Conservation (phyloP, 1,140 invertebrate genomes). For the Polyergus mexicanus region DNA sequence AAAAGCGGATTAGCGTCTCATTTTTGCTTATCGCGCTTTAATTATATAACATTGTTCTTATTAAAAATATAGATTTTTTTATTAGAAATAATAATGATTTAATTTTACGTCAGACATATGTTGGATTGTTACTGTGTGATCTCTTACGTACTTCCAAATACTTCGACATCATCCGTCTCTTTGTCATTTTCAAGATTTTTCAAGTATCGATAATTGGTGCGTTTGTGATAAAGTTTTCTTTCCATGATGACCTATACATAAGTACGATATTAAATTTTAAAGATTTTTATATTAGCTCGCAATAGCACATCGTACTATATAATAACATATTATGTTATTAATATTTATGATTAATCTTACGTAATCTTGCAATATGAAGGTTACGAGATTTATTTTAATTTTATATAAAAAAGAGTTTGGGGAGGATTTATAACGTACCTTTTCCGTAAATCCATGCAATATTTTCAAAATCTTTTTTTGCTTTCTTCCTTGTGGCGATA, state of each 20-base stretch:
- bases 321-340: background rate
- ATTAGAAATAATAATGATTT: no score
- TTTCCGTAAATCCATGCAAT: conserved; percentile 90
- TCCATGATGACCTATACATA: conserved; percentile 74
- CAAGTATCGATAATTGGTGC: conserved; percentile 62
- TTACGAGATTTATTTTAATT: background rate
- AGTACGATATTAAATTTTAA: background rate
- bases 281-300: background rate
- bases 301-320: background rate
- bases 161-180: background rate
- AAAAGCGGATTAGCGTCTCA: background rate
- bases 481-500: conserved; percentile 83
- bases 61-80: background rate
- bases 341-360: background rate
- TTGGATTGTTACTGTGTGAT: no score
- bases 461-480: conserved; percentile 78
- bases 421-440: conserved; percentile 83
- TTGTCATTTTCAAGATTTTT: conserved; percentile 22
- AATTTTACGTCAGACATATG: no score
- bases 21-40: background rate
- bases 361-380: background rate
- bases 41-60: background rate
- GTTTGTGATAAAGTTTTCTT: conserved; percentile 74
- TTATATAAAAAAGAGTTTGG: no score
- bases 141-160: background rate